Base-by-base conservation (phyloP, 2,888 invertebrate species). In the Lycaena phlaeas region DNA sequence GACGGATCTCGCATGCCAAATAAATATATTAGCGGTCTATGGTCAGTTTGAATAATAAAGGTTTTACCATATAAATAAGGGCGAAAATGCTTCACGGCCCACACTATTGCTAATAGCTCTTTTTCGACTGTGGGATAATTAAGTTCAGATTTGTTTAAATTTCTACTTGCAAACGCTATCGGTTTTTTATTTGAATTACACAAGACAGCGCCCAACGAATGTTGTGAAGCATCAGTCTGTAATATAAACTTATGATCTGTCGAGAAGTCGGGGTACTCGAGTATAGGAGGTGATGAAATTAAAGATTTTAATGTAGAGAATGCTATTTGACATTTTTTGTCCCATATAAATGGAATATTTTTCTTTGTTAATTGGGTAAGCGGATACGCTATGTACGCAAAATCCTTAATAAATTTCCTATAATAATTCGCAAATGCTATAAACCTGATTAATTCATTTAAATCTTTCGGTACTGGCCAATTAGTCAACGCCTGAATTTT, bases 371-470 rank as follows among this genome's bases (percentile, higher is more conserved):
- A 38, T 9, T 15, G 2, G 2, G 7, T 43, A 26, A 43, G 30
- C 0, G 40, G 37, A 10, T 37, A 27, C n/a, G 42, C 38, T 18
- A 27, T 41, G 9, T 43, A 5, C 17, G 34, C 29, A 37, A 42
- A 43, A 14, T 49, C 40, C 22, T 15, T 30, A 3, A 45, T 46
- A 27, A 46, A 46, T 40, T 42, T 46, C 14, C 49, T 6, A 18
- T 49, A 46, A 41, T 43, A 47, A 29, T 47, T 49, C 2, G 14
- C 17, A 28, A 45, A 46, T 4, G 44, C 48, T 11, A 42, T 22
- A 34, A 46, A 49, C 9, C 47, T 15, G 17, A n/a, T 38, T 1
- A 38, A 25, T 11, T 49, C 47, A 3, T 48, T 45, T 6, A 12
- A 9, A 41, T 28, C 43, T 9, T 12, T 26, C 1, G 46, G 47